Conservation (phyloP, 2,888 invertebrate genomes). For the Drosophila multiciliata region DNA sequence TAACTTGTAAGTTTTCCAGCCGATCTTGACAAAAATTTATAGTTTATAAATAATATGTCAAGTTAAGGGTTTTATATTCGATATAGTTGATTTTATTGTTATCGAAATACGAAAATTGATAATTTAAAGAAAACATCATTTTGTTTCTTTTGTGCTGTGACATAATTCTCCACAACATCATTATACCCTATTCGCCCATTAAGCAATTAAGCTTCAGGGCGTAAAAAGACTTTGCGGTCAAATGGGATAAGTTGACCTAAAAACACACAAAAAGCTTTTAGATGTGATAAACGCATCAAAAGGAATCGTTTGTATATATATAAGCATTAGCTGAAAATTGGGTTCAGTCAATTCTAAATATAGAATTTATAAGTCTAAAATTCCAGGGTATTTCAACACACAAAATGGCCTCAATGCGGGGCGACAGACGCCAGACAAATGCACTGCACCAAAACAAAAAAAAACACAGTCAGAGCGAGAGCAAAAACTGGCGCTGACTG, state of each 20-base stretch:
- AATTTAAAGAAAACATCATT: neutral
- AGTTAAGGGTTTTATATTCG: no score
- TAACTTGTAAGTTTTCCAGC: neutral
- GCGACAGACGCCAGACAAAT: constrained; percentile 71
- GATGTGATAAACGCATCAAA: neutral
- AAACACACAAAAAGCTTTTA: neutral
- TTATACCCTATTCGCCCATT: neutral
- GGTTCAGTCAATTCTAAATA: neutral
- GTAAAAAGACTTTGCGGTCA: neutral
- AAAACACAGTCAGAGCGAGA: constrained; percentile 45
- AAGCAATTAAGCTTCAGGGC: neutral
- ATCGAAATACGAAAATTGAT: neutral
- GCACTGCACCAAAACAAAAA: constrained; percentile 75
- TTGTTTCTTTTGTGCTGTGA: neutral
- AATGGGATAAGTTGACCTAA: constrained; percentile 7
- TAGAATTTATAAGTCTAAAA: neutral
- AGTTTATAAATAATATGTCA: neutral
- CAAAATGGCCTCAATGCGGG: constrained; percentile 65
- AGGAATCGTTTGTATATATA: neutral
- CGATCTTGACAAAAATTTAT: neutral
- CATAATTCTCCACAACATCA: neutral
- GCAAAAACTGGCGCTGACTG: constrained; percentile 23
- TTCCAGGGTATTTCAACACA: constrained; percentile 46
- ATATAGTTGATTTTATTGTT: no score
- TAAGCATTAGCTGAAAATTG: neutral